Percentiles rank a stretch among this genome's conserved stretches.
Evolutionary conservation across 2,113 vertebrate genomes (phyloP).

Genomic region (Physeter macrocephalus): DNA sequence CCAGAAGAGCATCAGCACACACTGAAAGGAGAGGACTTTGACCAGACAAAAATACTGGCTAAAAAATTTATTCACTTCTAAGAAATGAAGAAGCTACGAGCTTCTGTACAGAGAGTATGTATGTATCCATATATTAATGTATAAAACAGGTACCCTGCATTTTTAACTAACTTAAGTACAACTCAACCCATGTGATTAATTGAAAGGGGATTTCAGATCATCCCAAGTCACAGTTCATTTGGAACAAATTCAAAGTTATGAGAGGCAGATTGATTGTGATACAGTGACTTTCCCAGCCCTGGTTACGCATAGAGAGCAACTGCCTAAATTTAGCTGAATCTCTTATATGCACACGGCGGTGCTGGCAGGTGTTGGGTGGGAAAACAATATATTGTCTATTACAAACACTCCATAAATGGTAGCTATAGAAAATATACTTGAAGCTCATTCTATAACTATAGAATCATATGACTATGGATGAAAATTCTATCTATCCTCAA

Average conservation of each 20-base stretch:
- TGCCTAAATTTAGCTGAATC: background rate
- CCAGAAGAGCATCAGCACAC: background rate
- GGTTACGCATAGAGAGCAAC: background rate
- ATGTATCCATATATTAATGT: background rate
- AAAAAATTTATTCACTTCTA: background rate
- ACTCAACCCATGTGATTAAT: background rate
- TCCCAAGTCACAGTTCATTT: background rate
- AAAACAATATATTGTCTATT: accelerated
- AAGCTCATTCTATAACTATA: background rate
- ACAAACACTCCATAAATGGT: background rate
- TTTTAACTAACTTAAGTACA: background rate
- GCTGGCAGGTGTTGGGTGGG: background rate
- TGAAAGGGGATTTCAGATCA: background rate
- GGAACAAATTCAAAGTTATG: background rate
- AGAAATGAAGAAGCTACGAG: background rate
- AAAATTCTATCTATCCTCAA: background rate
- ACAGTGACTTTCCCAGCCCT: background rate
- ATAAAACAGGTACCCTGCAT: background rate
- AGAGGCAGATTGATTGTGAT: background rate
- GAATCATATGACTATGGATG: background rate
- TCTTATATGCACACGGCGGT: background rate
- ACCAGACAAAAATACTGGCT: background rate
- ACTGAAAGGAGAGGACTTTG: background rate
- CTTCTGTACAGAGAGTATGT: background rate
- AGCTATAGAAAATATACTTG: background rate